Base-by-base conservation (phyloP, 1,140 invertebrate genomes). In the Apis laboriosa region DNA sequence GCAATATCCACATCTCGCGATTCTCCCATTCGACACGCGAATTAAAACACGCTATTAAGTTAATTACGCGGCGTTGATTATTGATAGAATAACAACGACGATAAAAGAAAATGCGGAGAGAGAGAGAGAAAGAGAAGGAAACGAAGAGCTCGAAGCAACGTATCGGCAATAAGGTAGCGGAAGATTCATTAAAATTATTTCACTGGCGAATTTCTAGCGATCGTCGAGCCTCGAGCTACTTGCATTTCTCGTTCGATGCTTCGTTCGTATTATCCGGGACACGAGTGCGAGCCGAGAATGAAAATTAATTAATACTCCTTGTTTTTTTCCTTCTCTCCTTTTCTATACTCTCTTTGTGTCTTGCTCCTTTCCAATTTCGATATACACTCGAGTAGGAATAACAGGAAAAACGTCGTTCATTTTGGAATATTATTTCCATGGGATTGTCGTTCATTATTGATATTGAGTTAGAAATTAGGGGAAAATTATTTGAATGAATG, bases 121-220 rank as follows among this genome's bases (percentile, higher is more conserved):
- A 12, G 1, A 1, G 0, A 5, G 43, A 5, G 1, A 43, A 0
- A 4, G 28, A 34, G 24, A 7, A 13, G 5, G 64, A 21, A 19
- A 15, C 34, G 12, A 13, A 70, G 21, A 53, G 43, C 66, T 49
- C 34, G 66, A 58, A 77, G 28, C 77, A 34, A 43, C 56, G 55
- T 64, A 56, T 56, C 51, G 61, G 13, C n/a, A 68, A 55, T 53
- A 49, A 9, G 60, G 63, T 34, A 28, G 43, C 43, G 56, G 21
- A 49, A 72, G 43, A 43, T 79, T 79, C 77, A 72, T 79, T 79
- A 71, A 79, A 79, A 79, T 71, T 61, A 72, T 72, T 79, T 24
- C 74, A 28, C 60, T 11, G 21, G 19, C 21, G 53, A 77, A 68
- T 68, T 77, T 77, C 67, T 68, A 34, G 17, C 8, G 64, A 43